Evolutionary conservation across 2,888 invertebrate species (phyloP), one percentile per base, ranked within the genome.

Genomic region (Petrolisthes cinctipes): DNA sequence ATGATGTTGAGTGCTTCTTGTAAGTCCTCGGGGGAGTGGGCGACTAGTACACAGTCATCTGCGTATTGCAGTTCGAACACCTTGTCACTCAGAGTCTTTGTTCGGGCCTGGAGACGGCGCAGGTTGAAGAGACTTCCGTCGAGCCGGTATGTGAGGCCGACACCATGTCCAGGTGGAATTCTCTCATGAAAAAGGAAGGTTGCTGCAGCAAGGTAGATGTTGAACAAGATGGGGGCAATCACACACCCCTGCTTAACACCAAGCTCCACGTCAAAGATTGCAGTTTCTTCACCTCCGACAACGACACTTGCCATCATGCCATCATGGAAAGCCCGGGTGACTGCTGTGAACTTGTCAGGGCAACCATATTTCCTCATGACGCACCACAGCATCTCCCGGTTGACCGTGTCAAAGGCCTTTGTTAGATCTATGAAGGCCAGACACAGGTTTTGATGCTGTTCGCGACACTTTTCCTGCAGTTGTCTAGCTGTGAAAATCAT

Each of bases 351-450:
- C 56, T n/a, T 56, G 17, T 54, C 14, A 14, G 57, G 80, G 56
- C 80, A 80, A n/a, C 57, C 80, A 17, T 0, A 20, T 54, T 56
- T 80, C n/a, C 9, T 5, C 17, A 80, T 54, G 2, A 80, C 20
- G 4, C 20, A 7, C 56, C 54, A 80, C n/a, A 80, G 20, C 5
- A n/a, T 17, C 14, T 23, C 66, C 37, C 68, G 23, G n/a, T 68
- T 82, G 20, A 82, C 68, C 4, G 53, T 82, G 51, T 82, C 53
- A n/a, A 82, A 82, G 51, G 82, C 82, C 20, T 82, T 82, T 20
- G 68, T 71, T 5, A 82, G 23, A 53, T 68, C 82, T 17, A 82
- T 66, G 23, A 82, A 82, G 51, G 83, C 61, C 23, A 37, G 6
- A 7, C 4, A 37, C 17, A 68, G 37, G 11, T 83, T 23, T 20